Evolutionary conservation across 2,113 vertebrate species (phyloP).

Genomic region (Gnathonemus longibarbis): DNA sequence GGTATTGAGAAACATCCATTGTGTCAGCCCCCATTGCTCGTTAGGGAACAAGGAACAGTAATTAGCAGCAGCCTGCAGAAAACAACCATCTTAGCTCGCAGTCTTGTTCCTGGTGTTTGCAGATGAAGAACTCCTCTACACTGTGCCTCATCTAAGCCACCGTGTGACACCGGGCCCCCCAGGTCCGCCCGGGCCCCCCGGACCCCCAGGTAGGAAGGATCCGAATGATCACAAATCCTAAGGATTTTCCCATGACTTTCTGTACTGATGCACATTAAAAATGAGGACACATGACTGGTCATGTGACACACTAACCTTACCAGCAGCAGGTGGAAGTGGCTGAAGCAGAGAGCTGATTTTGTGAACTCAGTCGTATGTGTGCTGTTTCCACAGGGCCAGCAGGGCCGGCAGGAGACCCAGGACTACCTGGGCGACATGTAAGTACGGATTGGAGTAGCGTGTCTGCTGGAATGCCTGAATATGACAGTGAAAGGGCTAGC

Average conservation of each 20-base stretch:
- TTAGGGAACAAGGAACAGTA: background rate
- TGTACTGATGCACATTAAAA: background rate
- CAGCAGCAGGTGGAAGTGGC: background rate
- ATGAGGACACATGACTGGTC: background rate
- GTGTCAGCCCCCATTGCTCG: background rate
- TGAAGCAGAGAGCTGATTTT: background rate
- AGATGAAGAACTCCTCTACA: constrained; percentile 5
- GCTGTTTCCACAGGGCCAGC: constrained; percentile 53
- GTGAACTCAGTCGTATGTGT: background rate
- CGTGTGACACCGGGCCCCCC: constrained; percentile 46
- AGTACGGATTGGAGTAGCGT: constrained; percentile 14
- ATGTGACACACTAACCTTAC: background rate
- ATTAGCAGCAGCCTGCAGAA: background rate
- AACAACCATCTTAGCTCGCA: background rate
- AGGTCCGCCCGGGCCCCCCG: constrained; percentile 33
- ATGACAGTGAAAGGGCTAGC: background rate
- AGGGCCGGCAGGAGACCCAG: constrained; percentile 60
- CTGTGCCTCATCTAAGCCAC: constrained; percentile 2
- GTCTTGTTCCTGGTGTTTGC: background rate
- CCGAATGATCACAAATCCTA: background rate
- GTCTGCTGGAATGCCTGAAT: background rate
- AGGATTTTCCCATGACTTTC: background rate
- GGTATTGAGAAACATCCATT: background rate
- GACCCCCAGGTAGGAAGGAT: constrained; percentile 20
- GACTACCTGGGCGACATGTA: constrained; percentile 65